A percentile compares a stretch with the other conserved stretches of the same genome.
Conservation (phyloP, 2,113 vertebrate species). For the Motacilla tschutschensis region DNA sequence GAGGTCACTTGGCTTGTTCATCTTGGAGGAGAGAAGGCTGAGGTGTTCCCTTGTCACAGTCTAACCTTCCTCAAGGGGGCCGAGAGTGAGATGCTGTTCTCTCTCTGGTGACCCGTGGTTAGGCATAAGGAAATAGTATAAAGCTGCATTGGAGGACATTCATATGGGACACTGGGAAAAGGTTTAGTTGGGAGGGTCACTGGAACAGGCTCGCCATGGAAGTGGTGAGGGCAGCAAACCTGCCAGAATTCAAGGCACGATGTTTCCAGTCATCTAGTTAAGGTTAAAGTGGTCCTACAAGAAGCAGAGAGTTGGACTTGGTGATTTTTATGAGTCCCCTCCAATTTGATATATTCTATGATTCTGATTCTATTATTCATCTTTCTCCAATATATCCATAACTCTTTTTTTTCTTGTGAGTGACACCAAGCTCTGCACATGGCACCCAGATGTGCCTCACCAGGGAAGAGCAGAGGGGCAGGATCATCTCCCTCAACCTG, state of each 20-base stretch:
- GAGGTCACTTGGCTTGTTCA: not conserved
- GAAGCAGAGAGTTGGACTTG: fast-evolving
- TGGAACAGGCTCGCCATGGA: not conserved
- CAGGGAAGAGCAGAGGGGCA: not conserved
- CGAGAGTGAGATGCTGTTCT: fast-evolving
- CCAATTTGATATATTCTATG: not conserved
- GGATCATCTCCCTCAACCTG: not conserved
- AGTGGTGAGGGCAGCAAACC: not conserved
- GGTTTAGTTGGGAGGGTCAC: not conserved
- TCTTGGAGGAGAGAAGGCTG: not conserved
- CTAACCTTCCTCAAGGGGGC: not conserved
- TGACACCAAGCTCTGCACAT: not conserved
- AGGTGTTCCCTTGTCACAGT: not conserved
- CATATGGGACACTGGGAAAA: not conserved
- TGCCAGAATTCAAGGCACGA: fast-evolving
- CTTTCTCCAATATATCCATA: not conserved
- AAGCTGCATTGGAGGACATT: not conserved
- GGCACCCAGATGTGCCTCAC: not conserved
- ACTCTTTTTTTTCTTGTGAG: not conserved
- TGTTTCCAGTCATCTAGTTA: not conserved
- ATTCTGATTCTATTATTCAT: not conserved
- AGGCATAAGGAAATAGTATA: not conserved
- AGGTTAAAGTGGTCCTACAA: not conserved
- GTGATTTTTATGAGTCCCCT: not conserved
- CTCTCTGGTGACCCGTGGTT: fast-evolving